Conservation (phyloP, 2,113 vertebrate genomes). For the Lepus americanus region DNA sequence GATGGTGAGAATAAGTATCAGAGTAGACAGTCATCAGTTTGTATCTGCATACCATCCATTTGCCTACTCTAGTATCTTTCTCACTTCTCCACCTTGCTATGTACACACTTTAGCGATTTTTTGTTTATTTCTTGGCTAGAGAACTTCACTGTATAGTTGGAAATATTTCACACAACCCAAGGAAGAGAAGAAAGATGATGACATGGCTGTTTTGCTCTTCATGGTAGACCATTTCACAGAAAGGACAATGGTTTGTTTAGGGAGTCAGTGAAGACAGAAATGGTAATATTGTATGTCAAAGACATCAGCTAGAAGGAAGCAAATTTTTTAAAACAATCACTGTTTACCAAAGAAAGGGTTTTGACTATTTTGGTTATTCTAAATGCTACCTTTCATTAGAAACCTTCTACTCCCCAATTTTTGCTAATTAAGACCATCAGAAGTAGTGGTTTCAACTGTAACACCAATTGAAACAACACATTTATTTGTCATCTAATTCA, state of each 20-base stretch:
- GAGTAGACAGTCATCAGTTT: background rate
- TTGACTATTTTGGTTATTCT: slow-evolving; percentile 19
- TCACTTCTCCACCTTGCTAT: background rate
- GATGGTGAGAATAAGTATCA: background rate
- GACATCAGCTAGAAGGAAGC: background rate
- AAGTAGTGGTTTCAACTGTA: background rate
- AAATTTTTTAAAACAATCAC: background rate
- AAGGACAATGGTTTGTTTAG: background rate
- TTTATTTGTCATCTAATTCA: background rate
- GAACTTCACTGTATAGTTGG: background rate
- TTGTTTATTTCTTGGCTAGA: background rate
- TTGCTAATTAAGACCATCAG: background rate
- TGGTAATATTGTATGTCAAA: background rate
- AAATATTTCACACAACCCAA: background rate
- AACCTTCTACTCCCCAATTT: background rate
- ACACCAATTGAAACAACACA: background rate
- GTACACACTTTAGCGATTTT: background rate
- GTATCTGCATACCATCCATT: background rate
- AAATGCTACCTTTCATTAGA: background rate
- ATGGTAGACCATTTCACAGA: background rate
- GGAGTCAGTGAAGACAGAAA: background rate
- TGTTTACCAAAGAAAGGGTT: background rate
- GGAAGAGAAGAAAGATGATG: background rate
- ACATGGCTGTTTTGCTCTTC: background rate
- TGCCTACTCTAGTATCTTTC: background rate